These are phyloP conservation scores for Dolichoris vasculosae DNA, from an alignment of 1,140 invertebrate genomes.

Conservation along the genomic window DNA sequence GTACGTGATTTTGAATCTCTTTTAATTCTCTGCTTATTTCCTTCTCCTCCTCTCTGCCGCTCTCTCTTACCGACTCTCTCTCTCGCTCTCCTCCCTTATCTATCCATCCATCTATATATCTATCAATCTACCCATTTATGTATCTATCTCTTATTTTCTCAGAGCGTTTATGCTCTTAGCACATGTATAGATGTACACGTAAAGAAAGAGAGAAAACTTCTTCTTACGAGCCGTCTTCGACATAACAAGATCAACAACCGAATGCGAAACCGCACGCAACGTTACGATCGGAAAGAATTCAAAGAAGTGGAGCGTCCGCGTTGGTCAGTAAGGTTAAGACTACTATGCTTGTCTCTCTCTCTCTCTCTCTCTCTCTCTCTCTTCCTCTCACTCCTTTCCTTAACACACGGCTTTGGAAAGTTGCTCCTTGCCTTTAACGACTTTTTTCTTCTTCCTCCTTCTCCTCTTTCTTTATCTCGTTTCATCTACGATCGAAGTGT, in stretches of 20 bases:
- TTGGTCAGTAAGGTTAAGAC: background rate
- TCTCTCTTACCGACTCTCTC: no score
- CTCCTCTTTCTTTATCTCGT: constrained; percentile 56
- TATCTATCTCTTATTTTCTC: background rate
- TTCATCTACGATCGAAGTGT: constrained; percentile 56
- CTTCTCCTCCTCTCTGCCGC: no score
- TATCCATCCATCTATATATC: no score
- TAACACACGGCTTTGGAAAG: background rate
- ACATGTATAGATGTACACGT: background rate
- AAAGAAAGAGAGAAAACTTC: background rate
- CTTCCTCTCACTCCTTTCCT: background rate
- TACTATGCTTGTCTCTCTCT: background rate
- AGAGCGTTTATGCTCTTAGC: background rate
- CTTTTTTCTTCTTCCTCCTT: constrained; percentile 39
- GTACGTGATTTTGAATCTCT: no score
- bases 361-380: constrained; percentile 9
- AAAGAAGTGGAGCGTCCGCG: constrained; percentile 43
- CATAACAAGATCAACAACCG: constrained; percentile 52
- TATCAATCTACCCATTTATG: no score
- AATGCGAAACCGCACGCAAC: constrained; percentile 60
- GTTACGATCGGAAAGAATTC: constrained; percentile 50
- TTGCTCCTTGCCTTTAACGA: constrained; percentile 52
- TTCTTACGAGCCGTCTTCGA: constrained; percentile 38
- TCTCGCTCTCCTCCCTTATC: no score
- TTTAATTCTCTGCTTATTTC: no score